Conservation (phyloP, 2,888 invertebrate species). For the Pseudococcus longispinus region DNA sequence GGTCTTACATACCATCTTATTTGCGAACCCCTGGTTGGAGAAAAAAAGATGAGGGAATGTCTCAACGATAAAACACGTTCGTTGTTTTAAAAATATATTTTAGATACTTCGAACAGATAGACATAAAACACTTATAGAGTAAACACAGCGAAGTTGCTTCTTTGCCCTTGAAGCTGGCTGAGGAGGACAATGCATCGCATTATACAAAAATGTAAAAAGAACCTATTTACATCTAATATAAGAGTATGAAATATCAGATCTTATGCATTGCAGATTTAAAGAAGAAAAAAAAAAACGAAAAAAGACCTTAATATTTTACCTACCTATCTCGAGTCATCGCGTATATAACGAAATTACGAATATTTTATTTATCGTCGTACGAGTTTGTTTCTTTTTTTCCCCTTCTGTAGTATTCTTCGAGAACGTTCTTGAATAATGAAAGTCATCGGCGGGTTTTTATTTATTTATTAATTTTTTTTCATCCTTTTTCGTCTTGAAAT, state of each 20-base stretch:
- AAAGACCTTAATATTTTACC: neutral
- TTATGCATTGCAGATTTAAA: conserved; percentile 36
- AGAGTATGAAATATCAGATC: conserved; percentile 34
- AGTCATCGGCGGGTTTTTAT: neutral
- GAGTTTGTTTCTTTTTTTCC: neutral
- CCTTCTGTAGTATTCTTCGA: neutral
- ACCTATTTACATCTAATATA: conserved; percentile 34
- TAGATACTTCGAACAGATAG: conserved; percentile 35
- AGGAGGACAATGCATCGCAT: conserved; percentile 43
- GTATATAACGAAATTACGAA: conserved; percentile 14
- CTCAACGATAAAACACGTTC: conserved; percentile 45
- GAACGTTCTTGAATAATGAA: neutral
- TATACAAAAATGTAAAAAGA: conserved; percentile 40
- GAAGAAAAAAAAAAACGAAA: conserved; percentile 9
- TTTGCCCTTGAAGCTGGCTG: conserved; percentile 44
- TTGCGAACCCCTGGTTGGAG: neutral
- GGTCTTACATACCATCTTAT: neutral
- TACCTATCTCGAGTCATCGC: neutral
- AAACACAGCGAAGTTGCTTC: conserved; percentile 43
- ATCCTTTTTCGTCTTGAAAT: neutral
- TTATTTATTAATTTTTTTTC: neutral
- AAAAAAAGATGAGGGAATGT: conserved; percentile 37
- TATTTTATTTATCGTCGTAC: conserved; percentile 2
- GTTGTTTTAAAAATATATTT: conserved; percentile 43
- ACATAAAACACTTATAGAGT: conserved; percentile 38